Evolutionary conservation across 2,113 vertebrate genomes (phyloP), one percentile per base, ranked within the genome.

Genomic region (Coturnix japonica): DNA sequence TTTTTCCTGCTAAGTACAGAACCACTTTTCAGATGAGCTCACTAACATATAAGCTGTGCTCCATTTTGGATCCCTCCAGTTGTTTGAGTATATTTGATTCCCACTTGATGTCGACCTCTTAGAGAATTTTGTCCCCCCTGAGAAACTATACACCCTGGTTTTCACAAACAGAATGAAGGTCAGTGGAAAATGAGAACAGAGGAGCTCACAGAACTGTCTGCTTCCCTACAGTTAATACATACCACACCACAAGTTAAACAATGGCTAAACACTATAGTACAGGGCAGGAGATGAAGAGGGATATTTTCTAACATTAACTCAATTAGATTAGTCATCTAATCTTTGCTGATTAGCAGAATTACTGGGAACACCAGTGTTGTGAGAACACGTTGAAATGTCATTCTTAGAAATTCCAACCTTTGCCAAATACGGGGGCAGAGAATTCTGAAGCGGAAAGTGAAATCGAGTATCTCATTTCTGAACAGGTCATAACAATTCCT

Each of bases 271-370:
- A 61, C 65, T 78, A 71, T 44, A 81, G 72, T 90, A 92, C 30
- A 37, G 46, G 43, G 72, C 76, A 93, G 89, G 95, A 96, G 85
- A 89, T 65, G 19, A 93, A 96, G 74, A 85, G 31, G 22, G 41
- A 77, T 89, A 54, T 25, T 69, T 77, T 49, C 14, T 64, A 51
- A 26, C 14, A 41, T 41, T 41, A 41, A 41, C 39, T 41, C 5
- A 11, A 41, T 41, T 41, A 41, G 39, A 41, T 41, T 41, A 11
- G 4, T 59, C 51, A 15, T 49, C 30, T 26, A 70, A 33, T 21
- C 33, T 8, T 82, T 44, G 5, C 18, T 67, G 39, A 8, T 51
- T 69, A 72, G 35, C 17, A 75, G n/a, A 86, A 81, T 69, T 65
- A 79, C 18, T 75, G 35, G 69, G 18, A 74, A 8, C 1, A 69